These are phyloP conservation scores for Acipenser ruthenus DNA, from an alignment of 2,797 vertebrate species.

Conservation along the genomic window DNA sequence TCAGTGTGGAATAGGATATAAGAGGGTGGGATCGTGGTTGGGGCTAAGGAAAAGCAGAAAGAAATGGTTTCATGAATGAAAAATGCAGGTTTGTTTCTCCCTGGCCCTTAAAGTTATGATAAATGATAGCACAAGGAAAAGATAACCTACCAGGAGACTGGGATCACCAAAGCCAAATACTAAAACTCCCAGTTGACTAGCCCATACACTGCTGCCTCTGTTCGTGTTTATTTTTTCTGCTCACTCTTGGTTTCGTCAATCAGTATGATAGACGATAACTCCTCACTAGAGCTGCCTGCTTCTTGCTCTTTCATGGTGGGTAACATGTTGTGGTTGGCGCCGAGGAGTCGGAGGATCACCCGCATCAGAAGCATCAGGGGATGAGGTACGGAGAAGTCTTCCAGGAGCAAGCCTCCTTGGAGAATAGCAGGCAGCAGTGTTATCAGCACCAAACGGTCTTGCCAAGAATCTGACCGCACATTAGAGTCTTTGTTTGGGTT, in stretches of 20 bases:
- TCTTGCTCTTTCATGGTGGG: conserved; percentile 85
- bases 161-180: conserved; percentile 94
- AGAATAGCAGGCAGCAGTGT: conserved; percentile 67
- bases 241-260: conserved; percentile 89
- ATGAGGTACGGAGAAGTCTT: conserved; percentile 62
- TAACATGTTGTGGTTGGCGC: conserved; percentile 89
- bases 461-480: conserved; percentile 78
- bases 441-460: conserved; percentile 67
- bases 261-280: conserved; percentile 88
- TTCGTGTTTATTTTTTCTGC: conserved; percentile 93
- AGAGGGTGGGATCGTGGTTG: conserved; percentile 59
- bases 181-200: conserved; percentile 94
- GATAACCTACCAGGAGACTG: conserved; percentile 92
- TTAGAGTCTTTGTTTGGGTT: conserved; percentile 82
- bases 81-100: conserved; percentile 56
- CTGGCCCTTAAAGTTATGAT: conserved; percentile 79
- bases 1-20: conserved; percentile 63
- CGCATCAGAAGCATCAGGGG: conserved; percentile 70
- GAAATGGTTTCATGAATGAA: conserved; percentile 53
- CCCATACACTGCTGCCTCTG: conserved; percentile 91
- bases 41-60: conserved; percentile 36
- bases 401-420: conserved; percentile 65
- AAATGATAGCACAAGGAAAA: conserved; percentile 93
- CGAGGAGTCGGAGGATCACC: conserved; percentile 87
- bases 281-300: conserved; percentile 79